Evolutionary conservation across 2,113 vertebrate species (phyloP).

Genomic region (Perca schrenkii): DNA sequence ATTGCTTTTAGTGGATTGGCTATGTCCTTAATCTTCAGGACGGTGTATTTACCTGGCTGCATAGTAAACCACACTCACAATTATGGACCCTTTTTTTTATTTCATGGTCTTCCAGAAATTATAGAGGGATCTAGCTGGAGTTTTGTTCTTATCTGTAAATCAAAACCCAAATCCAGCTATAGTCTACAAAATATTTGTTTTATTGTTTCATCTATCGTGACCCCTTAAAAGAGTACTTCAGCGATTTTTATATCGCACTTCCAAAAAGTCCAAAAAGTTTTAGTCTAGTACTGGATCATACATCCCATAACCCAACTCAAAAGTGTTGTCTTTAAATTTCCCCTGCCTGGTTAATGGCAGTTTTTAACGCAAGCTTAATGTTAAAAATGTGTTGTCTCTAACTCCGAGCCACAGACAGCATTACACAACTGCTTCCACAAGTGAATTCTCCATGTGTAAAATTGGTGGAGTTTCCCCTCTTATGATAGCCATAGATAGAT

Average conservation of each 20-base stretch:
- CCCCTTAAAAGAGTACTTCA: neutral
- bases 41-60: neutral
- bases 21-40: slow-evolving; percentile 1
- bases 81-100: neutral
- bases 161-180: neutral
- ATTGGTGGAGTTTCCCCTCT: neutral
- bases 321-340: too few species aligned
- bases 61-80: neutral
- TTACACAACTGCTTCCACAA: neutral
- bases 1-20: neutral
- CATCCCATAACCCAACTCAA: too few species aligned
- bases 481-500: neutral
- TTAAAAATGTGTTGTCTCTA: neutral
- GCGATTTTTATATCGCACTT: neutral
- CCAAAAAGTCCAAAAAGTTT: neutral
- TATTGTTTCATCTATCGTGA: neutral
- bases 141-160: slow-evolving; percentile 7
- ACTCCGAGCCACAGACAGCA: neutral
- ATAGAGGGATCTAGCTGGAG: neutral
- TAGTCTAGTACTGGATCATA: too few species aligned
- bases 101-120: neutral
- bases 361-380: neutral
- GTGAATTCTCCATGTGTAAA: neutral
- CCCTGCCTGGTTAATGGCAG: neutral
- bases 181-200: neutral